phyloP scores from a whole-genome alignment of 2,113 vertebrate species.

The Urocolius indicus region DNA sequence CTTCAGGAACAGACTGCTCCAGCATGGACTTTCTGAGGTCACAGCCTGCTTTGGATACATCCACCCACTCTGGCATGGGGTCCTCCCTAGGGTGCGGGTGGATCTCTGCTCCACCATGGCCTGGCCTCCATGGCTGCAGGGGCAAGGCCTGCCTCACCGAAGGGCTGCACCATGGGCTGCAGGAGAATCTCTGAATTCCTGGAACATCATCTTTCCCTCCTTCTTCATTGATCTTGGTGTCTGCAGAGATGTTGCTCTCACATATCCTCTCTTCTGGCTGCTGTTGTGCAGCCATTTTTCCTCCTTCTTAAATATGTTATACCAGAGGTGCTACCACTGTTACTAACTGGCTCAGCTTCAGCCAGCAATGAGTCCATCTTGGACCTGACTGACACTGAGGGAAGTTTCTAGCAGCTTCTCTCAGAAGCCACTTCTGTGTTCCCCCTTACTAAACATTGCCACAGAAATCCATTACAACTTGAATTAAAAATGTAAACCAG shows the following conservation, averaged over 20 bases:
- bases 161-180: not conserved
- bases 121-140: not conserved
- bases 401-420: not conserved
- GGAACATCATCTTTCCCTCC: not conserved
- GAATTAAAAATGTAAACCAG: not conserved
- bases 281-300: fast-evolving
- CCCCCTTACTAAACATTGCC: not conserved
- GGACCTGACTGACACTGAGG: fast-evolving
- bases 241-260: not conserved
- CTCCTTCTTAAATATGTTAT: not conserved
- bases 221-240: not conserved
- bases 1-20: not conserved
- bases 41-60: fast-evolving
- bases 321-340: fast-evolving
- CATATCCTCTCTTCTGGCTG: not conserved
- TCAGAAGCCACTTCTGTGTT: not conserved
- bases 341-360: not conserved
- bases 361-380: fast-evolving
- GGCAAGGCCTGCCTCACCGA: not conserved
- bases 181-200: not conserved
- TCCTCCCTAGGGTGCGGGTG: not conserved
- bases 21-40: fast-evolving
- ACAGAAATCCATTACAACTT: not conserved
- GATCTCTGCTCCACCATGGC: fast-evolving
- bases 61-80: fast-evolving